A percentile compares a stretch with the other conserved stretches of the same genome.
phyloP scores from a whole-genome alignment of 2,888 invertebrate genomes.

The Ornithoptera priamus region DNA sequence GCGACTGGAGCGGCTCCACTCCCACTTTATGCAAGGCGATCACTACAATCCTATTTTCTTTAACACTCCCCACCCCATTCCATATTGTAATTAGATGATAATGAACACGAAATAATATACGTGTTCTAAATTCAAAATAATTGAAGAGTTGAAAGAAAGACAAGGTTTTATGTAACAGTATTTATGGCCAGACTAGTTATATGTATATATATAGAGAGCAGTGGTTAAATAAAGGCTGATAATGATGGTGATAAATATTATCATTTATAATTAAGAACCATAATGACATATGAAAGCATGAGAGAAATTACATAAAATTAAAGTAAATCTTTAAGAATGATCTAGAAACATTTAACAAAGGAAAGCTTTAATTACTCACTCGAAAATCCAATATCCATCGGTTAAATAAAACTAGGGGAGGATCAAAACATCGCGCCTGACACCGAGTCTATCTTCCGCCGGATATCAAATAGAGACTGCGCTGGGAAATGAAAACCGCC shows the following conservation, averaged over 20 bases:
- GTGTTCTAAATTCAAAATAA: too few species aligned
- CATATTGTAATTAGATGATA: too few species aligned
- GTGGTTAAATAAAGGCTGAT: background rate
- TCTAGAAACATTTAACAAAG: too few species aligned
- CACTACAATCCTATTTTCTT: too few species aligned
- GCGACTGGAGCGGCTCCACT: too few species aligned
- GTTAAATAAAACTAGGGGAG: background rate
- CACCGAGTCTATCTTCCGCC: conserved; percentile 1
- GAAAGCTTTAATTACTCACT: conserved; percentile 5
- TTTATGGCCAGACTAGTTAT: too few species aligned
- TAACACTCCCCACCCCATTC: too few species aligned
- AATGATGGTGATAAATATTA: background rate
- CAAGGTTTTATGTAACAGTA: too few species aligned
- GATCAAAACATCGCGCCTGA: conserved; percentile 11
- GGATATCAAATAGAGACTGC: conserved; percentile 12
- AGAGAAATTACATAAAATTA: background rate
- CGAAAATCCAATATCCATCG: conserved; percentile 14
- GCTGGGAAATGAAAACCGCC: conserved; percentile 19
- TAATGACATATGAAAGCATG: background rate
- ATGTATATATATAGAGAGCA: too few species aligned
- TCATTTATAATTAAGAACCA: background rate
- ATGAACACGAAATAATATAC: too few species aligned
- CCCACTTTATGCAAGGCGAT: too few species aligned
- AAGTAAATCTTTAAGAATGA: background rate
- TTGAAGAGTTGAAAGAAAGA: too few species aligned